Evolutionary conservation across 2,888 invertebrate genomes (phyloP), one percentile per base, ranked within the genome.

Genomic region (Ochropleura plecta): DNA sequence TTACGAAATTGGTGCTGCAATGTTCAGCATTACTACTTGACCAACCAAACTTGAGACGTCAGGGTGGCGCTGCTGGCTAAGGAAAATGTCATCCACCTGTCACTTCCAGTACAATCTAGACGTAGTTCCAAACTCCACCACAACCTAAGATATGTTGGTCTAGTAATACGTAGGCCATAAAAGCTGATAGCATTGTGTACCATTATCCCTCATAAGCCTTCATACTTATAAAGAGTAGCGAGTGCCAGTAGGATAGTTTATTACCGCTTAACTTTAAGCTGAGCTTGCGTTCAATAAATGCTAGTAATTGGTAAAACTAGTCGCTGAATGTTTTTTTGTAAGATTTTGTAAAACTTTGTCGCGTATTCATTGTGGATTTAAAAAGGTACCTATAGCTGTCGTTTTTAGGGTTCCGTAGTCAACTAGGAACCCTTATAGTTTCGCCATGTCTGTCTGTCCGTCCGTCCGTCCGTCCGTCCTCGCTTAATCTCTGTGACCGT

Each of bases 181-280:
- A 94, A 93, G 86, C 87, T 94, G 93, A 94, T 93, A 88, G 91
- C 89, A 79, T 85, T 85, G 86, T 86, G 90, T 91, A 91, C 93
- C 94, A 95, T 95, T 95, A 95, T 94, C 90, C 93, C 92, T 94
- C 94, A 94, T 93, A 92, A 93, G 92, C 88, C 87, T 87, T 86
- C 89, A 87, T 90, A 92, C 93, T 92, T 93, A 92, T 92, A 93
- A 88, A 78, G 90, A 92, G 91, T 91, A 92, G 91, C 90, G 92
- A 89, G 91, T 92, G 91, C 90, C 91, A 85, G 92, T 88, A 88
- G 88, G 87, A 90, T 92, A 89, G 84, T 94, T 95, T 94, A 95
- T 90, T 90, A 89, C 89, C 94, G 91, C 92, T 94, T 94, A 92
- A 88, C 84, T 90, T 90, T 86, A 88, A 88, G 83, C 85, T 88